A percentile compares a stretch with the other conserved stretches of the same genome.
Conservation (phyloP, 2,888 invertebrate species). For the Dicycla oo region DNA sequence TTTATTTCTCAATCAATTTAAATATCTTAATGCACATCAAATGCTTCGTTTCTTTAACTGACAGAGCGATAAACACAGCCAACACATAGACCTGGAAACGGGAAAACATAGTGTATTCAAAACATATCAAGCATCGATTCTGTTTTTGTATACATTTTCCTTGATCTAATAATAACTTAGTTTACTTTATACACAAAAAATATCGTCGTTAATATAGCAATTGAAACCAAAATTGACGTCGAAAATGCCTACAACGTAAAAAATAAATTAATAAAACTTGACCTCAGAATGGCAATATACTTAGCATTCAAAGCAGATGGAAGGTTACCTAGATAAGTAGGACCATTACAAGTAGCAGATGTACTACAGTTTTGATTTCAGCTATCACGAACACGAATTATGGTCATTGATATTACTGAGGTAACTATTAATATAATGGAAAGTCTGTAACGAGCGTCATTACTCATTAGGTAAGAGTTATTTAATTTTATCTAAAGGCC, state of each 20-base stretch:
- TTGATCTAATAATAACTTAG: slow-evolving; percentile 45
- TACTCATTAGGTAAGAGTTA: slow-evolving; percentile 56
- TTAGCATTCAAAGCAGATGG: slow-evolving; percentile 10
- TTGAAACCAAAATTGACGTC: not conserved
- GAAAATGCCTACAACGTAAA: not conserved
- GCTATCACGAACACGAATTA: slow-evolving; percentile 44
- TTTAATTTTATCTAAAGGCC: slow-evolving; percentile 79
- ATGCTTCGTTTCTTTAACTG: slow-evolving; percentile 42
- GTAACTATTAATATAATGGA: slow-evolving; percentile 20
- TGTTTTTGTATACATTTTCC: slow-evolving; percentile 41
- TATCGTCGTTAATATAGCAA: not conserved
- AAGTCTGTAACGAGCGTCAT: slow-evolving; percentile 47
- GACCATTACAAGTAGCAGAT: slow-evolving; percentile 43
- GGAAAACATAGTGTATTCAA: slow-evolving; percentile 46
- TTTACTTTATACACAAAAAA: slow-evolving; percentile 9
- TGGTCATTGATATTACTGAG: slow-evolving; percentile 38
- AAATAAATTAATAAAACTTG: not conserved
- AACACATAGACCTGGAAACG: slow-evolving; percentile 38
- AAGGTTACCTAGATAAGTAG: slow-evolving; percentile 31
- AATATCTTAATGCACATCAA: slow-evolving; percentile 48
- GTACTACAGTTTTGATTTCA: slow-evolving; percentile 33
- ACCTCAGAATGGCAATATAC: slow-evolving; percentile 21
- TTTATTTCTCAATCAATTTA: slow-evolving; percentile 46
- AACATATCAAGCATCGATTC: slow-evolving; percentile 36
- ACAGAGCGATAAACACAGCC: slow-evolving; percentile 31